These are phyloP conservation scores for Lapara coniferarum DNA, from an alignment of 2,888 invertebrate species.

Conservation along the genomic window DNA sequence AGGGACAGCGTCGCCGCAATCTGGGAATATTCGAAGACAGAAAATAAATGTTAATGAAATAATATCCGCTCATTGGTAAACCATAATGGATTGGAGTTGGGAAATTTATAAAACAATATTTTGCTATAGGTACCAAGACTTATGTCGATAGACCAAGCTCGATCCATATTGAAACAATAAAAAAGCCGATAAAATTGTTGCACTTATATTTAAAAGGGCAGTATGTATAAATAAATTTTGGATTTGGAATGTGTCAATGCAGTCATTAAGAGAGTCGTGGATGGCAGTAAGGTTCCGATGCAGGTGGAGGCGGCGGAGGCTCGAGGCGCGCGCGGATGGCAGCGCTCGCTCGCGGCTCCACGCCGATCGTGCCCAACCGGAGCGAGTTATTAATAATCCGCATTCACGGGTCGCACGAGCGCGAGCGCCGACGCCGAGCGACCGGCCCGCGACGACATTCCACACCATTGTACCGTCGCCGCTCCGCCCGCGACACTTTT, in stretches of 20 bases:
- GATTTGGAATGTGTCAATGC: conserved; percentile 49
- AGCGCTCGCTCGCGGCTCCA: conserved; percentile 50
- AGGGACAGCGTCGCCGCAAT: conserved; percentile 59
- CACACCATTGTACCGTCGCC: conserved; percentile 74
- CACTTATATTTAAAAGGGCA: too few species aligned
- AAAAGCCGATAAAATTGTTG: too few species aligned
- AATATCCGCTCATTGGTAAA: conserved; percentile 37
- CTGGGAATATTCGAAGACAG: conserved; percentile 54
- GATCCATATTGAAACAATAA: too few species aligned
- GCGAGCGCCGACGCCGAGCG: conserved; percentile 61
- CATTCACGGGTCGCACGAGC: conserved; percentile 80
- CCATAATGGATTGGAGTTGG: too few species aligned
- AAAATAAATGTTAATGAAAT: background rate
- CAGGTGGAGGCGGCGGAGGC: conserved; percentile 75
- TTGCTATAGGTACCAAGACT: too few species aligned
- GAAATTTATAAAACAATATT: too few species aligned
- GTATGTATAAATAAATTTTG: conserved; percentile 31
- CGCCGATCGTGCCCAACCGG: conserved; percentile 58
- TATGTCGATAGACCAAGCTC: too few species aligned
- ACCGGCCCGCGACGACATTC: conserved; percentile 79
- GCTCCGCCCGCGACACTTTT: conserved; percentile 81
- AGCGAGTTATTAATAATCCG: conserved; percentile 82
- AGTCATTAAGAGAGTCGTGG: conserved; percentile 64
- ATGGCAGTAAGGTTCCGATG: conserved; percentile 65
- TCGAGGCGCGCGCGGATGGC: conserved; percentile 60